Evolutionary conservation across 2,113 vertebrate genomes (phyloP).

Genomic region (Chaetorhynchus papuensis): DNA sequence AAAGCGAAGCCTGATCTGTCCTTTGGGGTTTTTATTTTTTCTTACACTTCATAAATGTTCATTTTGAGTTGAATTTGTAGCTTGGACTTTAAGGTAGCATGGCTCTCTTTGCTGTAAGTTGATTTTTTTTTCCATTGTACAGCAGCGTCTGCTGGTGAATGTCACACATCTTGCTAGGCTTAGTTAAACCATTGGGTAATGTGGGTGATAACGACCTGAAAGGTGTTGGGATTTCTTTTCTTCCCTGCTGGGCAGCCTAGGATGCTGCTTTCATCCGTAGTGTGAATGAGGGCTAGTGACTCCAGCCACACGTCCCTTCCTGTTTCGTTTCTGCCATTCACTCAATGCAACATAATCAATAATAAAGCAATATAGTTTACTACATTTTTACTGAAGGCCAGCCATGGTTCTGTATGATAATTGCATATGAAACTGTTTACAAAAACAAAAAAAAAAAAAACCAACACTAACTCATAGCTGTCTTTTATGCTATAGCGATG

Average conservation of each 20-base stretch:
- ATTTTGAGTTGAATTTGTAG: slow-evolving; percentile 83
- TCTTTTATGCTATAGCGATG: slow-evolving; percentile 69
- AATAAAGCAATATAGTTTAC: slow-evolving; percentile 84
- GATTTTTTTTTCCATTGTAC: slow-evolving; percentile 80
- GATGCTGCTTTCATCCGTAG: slow-evolving; percentile 64
- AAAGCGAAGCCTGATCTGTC: slow-evolving; percentile 67
- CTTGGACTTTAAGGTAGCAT: slow-evolving; percentile 99
- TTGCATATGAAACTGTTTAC: slow-evolving; percentile 82
- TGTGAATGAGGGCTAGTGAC: slow-evolving; percentile 77
- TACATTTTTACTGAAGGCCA: slow-evolving; percentile 78
- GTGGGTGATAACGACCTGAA: slow-evolving; percentile 91
- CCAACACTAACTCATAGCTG: slow-evolving; percentile 75
- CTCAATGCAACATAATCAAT: slow-evolving; percentile 73
- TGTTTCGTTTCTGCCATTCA: slow-evolving; percentile 70
- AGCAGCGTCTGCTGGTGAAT: slow-evolving; percentile 89
- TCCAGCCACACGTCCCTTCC: slow-evolving; percentile 70
- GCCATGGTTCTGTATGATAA: slow-evolving; percentile 81
- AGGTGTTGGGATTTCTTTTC: slow-evolving; percentile 80
- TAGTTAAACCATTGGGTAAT: slow-evolving; percentile 85
- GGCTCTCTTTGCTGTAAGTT: slow-evolving; percentile 87
- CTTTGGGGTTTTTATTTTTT: slow-evolving; percentile 45
- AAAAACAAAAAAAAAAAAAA: slow-evolving; percentile 47
- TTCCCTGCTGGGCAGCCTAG: slow-evolving; percentile 41
- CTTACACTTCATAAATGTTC: slow-evolving; percentile 67
- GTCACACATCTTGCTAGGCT: slow-evolving; percentile 90